Evolutionary conservation across 2,888 invertebrate species (phyloP), one percentile per base, ranked within the genome.

Genomic region (Crossocerus cetratus): DNA sequence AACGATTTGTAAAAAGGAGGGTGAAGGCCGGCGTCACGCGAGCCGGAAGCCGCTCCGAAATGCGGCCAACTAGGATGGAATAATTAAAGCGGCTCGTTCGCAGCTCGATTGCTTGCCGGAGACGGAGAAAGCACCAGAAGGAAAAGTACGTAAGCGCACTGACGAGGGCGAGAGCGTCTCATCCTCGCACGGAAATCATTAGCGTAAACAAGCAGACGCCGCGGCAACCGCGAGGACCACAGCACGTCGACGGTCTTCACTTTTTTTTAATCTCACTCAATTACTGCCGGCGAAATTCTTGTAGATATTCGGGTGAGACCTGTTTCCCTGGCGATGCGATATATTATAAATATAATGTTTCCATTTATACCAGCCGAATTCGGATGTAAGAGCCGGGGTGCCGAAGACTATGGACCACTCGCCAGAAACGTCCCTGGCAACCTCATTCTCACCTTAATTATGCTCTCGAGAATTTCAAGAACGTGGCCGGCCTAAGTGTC

Each of bases 11-110:
- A 73, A 65, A 76, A 76, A 76, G 18, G 70, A 61, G 77, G 70
- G 74, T 70, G 68, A 68, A 70, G 54, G 58, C 21, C 66, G 16
- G 49, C 49, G 49, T 71, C 75, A 65, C 69, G 56, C 77, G 63
- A 76, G 49, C 64, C 69, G 72, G 64, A 72, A 72, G 58, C 55
- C 69, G 80, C 69, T 74, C 74, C 45, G 62, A 64, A 68, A 43
- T 65, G 71, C 60, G 54, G 78, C 71, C 69, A 82, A 83, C 73
- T 80, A 74, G 82, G 77, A 80, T 78, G 78, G 79, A 83, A 83
- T 84, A 78, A 84, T 80, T 80, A 81, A 79, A 74, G 67, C 69
- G 69, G 63, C 45, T 32, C 5, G 65, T 74, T 74, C 57, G 75
- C 72, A 70, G 62, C 13, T 60, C 77, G 77, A 78, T 83, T 78